Conservation (phyloP, 1,140 invertebrate genomes). For the Drosophila ananassae region DNA sequence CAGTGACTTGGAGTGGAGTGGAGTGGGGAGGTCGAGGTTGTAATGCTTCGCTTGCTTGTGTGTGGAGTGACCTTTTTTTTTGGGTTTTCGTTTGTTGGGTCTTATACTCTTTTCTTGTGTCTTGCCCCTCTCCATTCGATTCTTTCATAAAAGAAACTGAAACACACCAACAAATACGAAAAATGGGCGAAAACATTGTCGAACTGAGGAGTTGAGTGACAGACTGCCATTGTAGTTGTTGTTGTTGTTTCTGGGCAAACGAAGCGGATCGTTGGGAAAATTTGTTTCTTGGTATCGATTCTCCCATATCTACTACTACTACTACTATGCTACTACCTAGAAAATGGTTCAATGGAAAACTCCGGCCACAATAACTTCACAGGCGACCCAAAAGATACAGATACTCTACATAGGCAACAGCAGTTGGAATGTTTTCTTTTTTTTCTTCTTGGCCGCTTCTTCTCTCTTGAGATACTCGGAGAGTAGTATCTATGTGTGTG, state of each 20-base stretch:
- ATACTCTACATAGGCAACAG: slow-evolving; percentile 62
- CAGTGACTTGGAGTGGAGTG: not conserved
- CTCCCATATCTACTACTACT: slow-evolving; percentile 22
- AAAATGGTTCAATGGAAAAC: slow-evolving; percentile 80
- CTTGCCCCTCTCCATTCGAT: not conserved
- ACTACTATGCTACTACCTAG: slow-evolving; percentile 16
- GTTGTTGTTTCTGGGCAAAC: slow-evolving; percentile 30
- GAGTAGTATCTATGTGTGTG: slow-evolving; percentile 32
- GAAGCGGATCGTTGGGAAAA: slow-evolving; percentile 73
- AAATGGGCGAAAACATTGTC: slow-evolving; percentile 71
- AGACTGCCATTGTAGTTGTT: slow-evolving; percentile 40
- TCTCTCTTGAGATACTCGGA: slow-evolving; percentile 29
- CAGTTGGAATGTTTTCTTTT: slow-evolving; percentile 53
- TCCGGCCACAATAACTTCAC: slow-evolving; percentile 41
- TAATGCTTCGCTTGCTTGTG: slow-evolving; percentile 49
- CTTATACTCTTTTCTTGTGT: not conserved
- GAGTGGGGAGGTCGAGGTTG: slow-evolving; percentile 43
- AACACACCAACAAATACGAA: slow-evolving; percentile 32
- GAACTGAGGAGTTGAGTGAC: slow-evolving; percentile 48
- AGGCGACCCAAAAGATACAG: slow-evolving; percentile 13
- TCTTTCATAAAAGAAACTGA: slow-evolving; percentile 22
- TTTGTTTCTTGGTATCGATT: slow-evolving; percentile 58
- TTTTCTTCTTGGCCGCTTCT: slow-evolving; percentile 31
- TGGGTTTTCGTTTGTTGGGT: not conserved
- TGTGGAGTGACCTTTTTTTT: slow-evolving; percentile 65